Conservation (phyloP, 2,113 vertebrate genomes). For the Budorcas taxicolor region DNA sequence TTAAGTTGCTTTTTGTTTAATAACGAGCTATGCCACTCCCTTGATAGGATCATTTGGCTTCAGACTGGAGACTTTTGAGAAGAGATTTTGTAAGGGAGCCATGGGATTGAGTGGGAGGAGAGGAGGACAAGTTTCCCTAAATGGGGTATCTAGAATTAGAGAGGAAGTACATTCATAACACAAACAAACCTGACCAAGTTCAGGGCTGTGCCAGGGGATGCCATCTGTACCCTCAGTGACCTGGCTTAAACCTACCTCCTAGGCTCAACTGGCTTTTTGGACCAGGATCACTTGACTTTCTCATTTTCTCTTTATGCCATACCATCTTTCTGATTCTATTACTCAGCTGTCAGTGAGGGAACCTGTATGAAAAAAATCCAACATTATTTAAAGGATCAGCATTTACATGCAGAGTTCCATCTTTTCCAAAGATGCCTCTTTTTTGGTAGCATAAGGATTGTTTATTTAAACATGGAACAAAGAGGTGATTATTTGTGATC, state of each 20-base stretch:
- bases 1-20: neutral
- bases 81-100: slow-evolving; percentile 29
- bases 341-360: neutral
- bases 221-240: neutral
- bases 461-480: slow-evolving; percentile 20
- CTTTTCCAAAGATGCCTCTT: slow-evolving; percentile 3
- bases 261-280: neutral
- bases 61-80: slow-evolving; percentile 17
- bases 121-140: neutral
- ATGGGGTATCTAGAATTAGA: neutral
- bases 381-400: neutral
- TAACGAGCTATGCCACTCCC: neutral
- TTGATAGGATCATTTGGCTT: neutral
- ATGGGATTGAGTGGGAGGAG: neutral
- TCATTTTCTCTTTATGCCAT: neutral
- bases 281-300: neutral
- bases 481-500: neutral
- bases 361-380: neutral
- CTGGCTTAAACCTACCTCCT: neutral
- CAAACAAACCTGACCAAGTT: neutral
- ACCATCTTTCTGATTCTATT: neutral
- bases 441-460: neutral
- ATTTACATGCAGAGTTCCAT: neutral
- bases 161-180: neutral
- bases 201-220: neutral